Evolutionary conservation across 2,888 invertebrate species (phyloP).

Genomic region (Eudasyphora cyanicolor): DNA sequence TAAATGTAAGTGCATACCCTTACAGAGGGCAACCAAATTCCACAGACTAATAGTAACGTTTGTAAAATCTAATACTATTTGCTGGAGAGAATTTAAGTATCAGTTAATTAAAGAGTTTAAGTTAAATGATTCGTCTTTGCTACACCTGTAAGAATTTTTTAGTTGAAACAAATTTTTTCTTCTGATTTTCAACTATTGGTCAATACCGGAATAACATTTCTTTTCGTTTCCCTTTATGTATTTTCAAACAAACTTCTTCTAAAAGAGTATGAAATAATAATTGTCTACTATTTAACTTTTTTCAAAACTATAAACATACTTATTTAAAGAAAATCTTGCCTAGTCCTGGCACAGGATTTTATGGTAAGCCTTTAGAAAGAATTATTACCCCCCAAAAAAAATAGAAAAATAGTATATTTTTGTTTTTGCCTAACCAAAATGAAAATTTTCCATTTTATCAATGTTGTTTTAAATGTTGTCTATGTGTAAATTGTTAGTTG

Average conservation of each 20-base stretch:
- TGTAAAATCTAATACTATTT: too few species aligned
- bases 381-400: not conserved
- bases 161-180: too few species aligned
- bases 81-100: too few species aligned
- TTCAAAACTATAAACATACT: slow-evolving; percentile 4
- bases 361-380: slow-evolving; percentile 56
- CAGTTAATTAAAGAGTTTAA: too few species aligned
- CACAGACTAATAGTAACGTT: too few species aligned
- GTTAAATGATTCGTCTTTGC: too few species aligned
- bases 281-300: slow-evolving; percentile 11
- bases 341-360: slow-evolving; percentile 54
- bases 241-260: not conserved
- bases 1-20: too few species aligned
- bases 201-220: too few species aligned
- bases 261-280: slow-evolving; percentile 47
- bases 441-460: slow-evolving; percentile 3
- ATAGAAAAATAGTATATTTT: slow-evolving; percentile 23
- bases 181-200: too few species aligned
- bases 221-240: not conserved
- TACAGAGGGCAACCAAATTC: too few species aligned
- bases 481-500: slow-evolving; percentile 53
- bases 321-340: slow-evolving; percentile 37
- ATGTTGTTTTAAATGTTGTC: slow-evolving; percentile 56
- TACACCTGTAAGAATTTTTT: too few species aligned
- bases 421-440: slow-evolving; percentile 19